A percentile compares a stretch with the other conserved stretches of the same genome.
Evolutionary conservation across 2,888 invertebrate species (phyloP).

Genomic region (Dolichomitus sp.): DNA sequence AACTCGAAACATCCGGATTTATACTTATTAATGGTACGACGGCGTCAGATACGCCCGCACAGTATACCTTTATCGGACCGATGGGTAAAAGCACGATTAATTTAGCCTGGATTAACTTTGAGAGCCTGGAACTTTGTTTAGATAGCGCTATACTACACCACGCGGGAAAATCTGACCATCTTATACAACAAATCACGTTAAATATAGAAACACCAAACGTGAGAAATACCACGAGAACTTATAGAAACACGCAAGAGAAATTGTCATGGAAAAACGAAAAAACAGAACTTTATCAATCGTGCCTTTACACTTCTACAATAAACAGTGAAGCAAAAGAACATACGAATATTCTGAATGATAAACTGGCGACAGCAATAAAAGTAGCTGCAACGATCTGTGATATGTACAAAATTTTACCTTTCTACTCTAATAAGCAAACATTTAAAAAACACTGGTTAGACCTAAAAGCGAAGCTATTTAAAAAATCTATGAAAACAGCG

Average conservation of each 20-base stretch:
- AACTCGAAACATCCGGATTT: slow-evolving; percentile 25
- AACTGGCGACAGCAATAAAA: slow-evolving; percentile 16
- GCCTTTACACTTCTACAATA: slow-evolving; percentile 1
- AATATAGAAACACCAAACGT: background rate
- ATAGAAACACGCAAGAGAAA: slow-evolving; percentile 6
- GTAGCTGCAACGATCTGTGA: slow-evolving; percentile 14
- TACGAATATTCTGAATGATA: background rate
- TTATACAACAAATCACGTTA: slow-evolving; percentile 9
- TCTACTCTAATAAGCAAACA: background rate
- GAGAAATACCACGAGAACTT: background rate
- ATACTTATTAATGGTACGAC: slow-evolving; percentile 17
- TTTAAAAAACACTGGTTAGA: slow-evolving; percentile 9
- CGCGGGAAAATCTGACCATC: slow-evolving; percentile 18
- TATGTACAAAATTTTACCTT: background rate
- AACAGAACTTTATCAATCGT: too few species aligned
- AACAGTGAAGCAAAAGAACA: background rate
- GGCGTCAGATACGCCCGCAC: slow-evolving; percentile 5
- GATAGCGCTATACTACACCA: slow-evolving; percentile 17
- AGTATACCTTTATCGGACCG: slow-evolving; percentile 1
- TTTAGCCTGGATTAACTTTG: slow-evolving; percentile 21
- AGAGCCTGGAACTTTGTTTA: slow-evolving; percentile 3
- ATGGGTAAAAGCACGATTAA: slow-evolving; percentile 29
- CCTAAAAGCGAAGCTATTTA: background rate
- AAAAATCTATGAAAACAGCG: slow-evolving; percentile 5
- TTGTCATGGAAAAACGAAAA: background rate